Conservation (phyloP, 2,113 vertebrate species). For the Camelus dromedarius region DNA sequence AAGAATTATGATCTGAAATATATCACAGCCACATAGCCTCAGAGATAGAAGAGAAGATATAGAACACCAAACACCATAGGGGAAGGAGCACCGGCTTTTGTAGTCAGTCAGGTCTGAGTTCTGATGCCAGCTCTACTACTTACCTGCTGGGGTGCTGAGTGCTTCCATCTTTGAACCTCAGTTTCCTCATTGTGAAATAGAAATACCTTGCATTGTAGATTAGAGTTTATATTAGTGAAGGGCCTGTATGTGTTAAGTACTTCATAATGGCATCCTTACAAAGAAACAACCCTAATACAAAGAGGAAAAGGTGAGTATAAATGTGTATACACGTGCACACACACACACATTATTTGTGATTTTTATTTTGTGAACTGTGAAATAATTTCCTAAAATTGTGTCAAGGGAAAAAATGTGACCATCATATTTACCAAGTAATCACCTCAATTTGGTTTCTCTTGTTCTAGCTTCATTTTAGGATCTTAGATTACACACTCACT, state of each 20-base stretch:
- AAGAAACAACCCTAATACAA: not conserved
- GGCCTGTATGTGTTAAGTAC: not conserved
- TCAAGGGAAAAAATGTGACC: not conserved
- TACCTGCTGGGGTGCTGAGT: not conserved
- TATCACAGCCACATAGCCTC: not conserved
- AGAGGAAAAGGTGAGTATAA: not conserved
- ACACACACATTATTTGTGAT: not conserved
- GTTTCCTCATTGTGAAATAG: not conserved
- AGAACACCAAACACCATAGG: not conserved
- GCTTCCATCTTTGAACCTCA: not conserved
- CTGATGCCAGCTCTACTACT: not conserved
- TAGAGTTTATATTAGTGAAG: not conserved
- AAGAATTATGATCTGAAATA: not conserved
- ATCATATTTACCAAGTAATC: constrained; percentile 38
- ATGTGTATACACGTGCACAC: not conserved
- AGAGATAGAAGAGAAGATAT: not conserved
- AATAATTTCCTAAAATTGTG: not conserved
- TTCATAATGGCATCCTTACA: not conserved
- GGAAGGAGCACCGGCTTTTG: not conserved
- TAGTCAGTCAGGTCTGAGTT: not conserved
- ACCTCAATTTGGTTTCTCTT: constrained; percentile 63
- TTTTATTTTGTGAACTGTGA: constrained; percentile 16
- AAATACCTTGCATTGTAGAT: not conserved
- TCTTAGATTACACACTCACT: constrained; percentile 94
- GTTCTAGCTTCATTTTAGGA: constrained; percentile 93